phyloP scores from a whole-genome alignment of 2,797 vertebrate genomes.

The Bradypodion ventrale region DNA sequence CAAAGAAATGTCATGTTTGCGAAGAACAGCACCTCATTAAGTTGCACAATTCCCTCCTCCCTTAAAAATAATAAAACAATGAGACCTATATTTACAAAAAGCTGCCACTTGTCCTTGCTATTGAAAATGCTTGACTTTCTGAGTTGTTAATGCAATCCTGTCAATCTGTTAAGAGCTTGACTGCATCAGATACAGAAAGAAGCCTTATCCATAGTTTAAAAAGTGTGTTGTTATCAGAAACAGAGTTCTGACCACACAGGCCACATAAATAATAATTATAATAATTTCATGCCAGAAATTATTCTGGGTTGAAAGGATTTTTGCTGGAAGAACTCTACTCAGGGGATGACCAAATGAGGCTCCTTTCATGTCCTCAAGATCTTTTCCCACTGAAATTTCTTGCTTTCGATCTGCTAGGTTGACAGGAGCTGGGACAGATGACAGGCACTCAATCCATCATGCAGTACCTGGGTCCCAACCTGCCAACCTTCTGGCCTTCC shows the following conservation, averaged over 20 bases:
- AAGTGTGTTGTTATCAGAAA: not conserved
- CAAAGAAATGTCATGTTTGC: constrained; percentile 51
- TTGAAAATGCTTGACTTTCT: constrained; percentile 51
- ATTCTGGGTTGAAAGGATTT: no score
- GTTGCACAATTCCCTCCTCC: constrained; percentile 40
- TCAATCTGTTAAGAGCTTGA: constrained; percentile 30
- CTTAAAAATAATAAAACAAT: constrained; percentile 10
- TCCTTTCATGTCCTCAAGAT: no score
- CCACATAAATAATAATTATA: no score
- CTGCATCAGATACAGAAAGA: not conserved
- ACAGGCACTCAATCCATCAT: no score
- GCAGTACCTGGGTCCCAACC: no score
- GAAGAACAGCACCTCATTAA: constrained; percentile 57
- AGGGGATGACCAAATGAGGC: no score
- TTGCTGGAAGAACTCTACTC: no score
- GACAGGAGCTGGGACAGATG: no score
- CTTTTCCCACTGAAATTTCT: no score
- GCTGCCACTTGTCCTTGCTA: constrained; percentile 31
- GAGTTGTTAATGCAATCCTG: constrained; percentile 39
- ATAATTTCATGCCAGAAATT: no score
- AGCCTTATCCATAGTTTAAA: not conserved
- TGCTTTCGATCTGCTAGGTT: no score
- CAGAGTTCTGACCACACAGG: not conserved
- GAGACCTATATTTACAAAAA: constrained; percentile 41
- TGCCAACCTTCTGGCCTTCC: no score